Conservation (phyloP, 2,797 vertebrate genomes). For the Carapus acus region DNA sequence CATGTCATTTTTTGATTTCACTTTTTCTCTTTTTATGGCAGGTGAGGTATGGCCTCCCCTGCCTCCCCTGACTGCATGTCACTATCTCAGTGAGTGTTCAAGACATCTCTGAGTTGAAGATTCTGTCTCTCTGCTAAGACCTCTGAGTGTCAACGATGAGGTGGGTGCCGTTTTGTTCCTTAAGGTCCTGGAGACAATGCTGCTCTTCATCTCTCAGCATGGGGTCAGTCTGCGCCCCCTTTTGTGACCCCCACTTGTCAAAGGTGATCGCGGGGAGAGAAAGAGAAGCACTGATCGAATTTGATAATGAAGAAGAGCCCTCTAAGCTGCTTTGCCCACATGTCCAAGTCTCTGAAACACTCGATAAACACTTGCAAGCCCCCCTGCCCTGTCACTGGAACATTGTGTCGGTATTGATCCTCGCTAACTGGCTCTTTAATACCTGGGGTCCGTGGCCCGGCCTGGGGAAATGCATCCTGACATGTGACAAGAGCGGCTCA, state of each 20-base stretch:
- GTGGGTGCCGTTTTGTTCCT: conserved; percentile 23
- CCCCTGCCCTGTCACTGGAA: conserved; percentile 66
- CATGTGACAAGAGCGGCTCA: conserved; percentile 70
- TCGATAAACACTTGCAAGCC: conserved; percentile 64
- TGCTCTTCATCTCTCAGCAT: conserved; percentile 58
- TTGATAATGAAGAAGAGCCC: conserved; percentile 78
- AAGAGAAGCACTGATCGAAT: conserved; percentile 71
- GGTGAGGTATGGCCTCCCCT: no score
- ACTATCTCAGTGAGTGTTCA: no score
- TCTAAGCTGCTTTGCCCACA: conserved; percentile 75
- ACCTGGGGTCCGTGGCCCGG: conserved; percentile 65
- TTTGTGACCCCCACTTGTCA: conserved; percentile 59
- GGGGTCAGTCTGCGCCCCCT: conserved; percentile 45
- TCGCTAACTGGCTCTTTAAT: conserved; percentile 68
- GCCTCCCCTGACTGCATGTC: no score
- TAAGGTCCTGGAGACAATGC: conserved; percentile 38
- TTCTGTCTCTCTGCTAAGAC: no score
- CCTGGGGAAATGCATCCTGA: conserved; percentile 70
- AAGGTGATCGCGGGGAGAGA: conserved; percentile 68
- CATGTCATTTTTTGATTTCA: no score
- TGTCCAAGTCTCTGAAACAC: conserved; percentile 69
- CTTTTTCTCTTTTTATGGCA: no score
- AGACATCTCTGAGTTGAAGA: no score
- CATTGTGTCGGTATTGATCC: conserved; percentile 80
- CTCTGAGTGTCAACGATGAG: no score